phyloP scores from a whole-genome alignment of 2,113 vertebrate genomes.

The Panurus biarmicus region DNA sequence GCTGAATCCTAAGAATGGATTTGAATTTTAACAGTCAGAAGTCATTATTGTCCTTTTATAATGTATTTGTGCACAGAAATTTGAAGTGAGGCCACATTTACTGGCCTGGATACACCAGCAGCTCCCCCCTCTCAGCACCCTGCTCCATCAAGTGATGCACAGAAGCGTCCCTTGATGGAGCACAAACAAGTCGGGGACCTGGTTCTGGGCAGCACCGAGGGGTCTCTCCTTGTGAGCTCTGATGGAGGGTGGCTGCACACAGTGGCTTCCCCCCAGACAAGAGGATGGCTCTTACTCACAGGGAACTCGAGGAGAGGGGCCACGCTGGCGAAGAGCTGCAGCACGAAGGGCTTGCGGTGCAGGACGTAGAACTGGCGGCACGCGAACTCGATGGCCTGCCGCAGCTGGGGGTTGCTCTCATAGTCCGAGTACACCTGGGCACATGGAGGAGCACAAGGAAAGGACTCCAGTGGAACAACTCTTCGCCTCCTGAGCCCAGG shows the following conservation, averaged over 20 bases:
- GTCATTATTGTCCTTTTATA: background rate
- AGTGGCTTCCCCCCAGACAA: background rate
- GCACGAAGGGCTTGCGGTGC: constrained; percentile 92
- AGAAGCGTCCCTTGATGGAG: too few relatives aligned
- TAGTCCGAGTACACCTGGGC: constrained; percentile 92
- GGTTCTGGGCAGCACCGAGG: background rate
- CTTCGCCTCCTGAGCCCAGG: background rate
- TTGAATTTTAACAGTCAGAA: background rate
- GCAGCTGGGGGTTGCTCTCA: constrained; percentile 90
- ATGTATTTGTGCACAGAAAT: background rate
- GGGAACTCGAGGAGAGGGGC: constrained; percentile 94
- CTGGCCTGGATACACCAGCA: background rate
- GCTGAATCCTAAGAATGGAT: background rate
- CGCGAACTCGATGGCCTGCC: constrained; percentile 91
- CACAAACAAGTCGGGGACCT: background rate
- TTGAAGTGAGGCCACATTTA: background rate
- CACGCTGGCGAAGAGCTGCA: constrained; percentile 96
- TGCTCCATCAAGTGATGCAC: background rate
- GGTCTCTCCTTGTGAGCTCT: background rate
- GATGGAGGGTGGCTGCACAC: background rate
- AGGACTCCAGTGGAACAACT: background rate
- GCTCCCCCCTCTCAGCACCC: background rate
- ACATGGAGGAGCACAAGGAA: background rate
- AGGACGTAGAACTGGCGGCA: constrained; percentile 97
- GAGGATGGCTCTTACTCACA: constrained; percentile 68